Evolutionary conservation across 2,113 vertebrate species (phyloP).

Genomic region (Urocolius indicus): DNA sequence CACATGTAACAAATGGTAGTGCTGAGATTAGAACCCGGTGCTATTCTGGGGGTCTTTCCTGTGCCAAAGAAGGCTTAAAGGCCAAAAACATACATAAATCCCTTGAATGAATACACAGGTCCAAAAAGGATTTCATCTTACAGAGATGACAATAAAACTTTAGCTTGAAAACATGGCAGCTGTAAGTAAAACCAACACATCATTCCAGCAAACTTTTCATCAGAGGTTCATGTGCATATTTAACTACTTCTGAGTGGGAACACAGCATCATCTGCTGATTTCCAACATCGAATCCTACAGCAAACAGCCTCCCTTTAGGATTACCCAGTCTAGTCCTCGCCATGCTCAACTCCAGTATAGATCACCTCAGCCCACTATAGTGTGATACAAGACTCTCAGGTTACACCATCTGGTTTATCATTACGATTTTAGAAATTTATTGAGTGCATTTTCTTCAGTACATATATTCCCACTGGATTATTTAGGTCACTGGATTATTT

Average conservation of each 20-base stretch:
- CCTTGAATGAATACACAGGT: neutral
- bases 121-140: neutral
- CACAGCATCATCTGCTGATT: neutral
- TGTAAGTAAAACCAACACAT: neutral
- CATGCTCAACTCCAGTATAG: neutral
- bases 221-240: neutral
- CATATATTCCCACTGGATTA: neutral
- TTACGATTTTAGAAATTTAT: neutral
- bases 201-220: neutral
- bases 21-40: neutral
- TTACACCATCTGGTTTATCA: neutral
- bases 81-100: neutral
- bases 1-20: neutral
- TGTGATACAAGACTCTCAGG: neutral
- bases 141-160: neutral
- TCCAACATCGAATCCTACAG: neutral
- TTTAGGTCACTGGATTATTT: neutral
- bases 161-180: neutral
- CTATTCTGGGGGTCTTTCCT: neutral
- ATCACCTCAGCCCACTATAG: neutral
- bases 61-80: neutral
- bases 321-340: neutral
- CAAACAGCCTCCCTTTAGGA: neutral
- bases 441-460: neutral
- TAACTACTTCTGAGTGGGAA: neutral